A percentile compares a stretch with the other conserved stretches of the same genome.
phyloP scores from a whole-genome alignment of 2,888 invertebrate species.

The Hanleya hanleyi region DNA sequence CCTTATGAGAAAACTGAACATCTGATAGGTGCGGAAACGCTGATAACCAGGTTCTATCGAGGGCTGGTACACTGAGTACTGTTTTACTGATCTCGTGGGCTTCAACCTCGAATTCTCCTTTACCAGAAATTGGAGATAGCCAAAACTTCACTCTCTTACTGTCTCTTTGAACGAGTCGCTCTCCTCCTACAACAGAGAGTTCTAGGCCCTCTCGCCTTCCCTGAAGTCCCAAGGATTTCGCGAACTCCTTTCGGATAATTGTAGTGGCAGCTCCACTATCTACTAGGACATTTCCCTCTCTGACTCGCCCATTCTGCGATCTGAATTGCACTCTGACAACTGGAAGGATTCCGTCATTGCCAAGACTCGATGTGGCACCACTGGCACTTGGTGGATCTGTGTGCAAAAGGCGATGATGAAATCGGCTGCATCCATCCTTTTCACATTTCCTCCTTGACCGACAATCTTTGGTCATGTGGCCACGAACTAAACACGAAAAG shows the following conservation, averaged over 20 bases:
- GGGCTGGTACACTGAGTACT: constrained; percentile 8
- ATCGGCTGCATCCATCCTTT: no score
- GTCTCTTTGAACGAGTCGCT: neutral
- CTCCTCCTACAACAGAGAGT: neutral
- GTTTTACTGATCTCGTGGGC: constrained; percentile 16
- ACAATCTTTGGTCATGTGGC: no score
- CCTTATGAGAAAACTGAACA: no score
- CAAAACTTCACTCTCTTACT: no score
- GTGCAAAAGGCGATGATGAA: no score
- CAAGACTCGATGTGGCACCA: neutral
- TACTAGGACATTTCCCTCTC: constrained; percentile 15
- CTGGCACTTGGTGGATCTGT: no score
- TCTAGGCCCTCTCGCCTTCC: constrained; percentile 9
- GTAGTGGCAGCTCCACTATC: constrained; percentile 15
- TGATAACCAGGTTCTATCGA: no score
- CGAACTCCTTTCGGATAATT: constrained; percentile 15
- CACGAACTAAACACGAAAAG: no score
- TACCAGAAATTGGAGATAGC: no score
- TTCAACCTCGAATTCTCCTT: no score
- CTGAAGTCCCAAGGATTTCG: constrained; percentile 9
- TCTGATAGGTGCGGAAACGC: no score
- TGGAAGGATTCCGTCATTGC: neutral
- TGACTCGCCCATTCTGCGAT: constrained; percentile 4
- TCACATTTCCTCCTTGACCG: no score
- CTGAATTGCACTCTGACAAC: constrained; percentile 10